Percentiles rank a stretch among this genome's conserved stretches.
Conservation (phyloP, 1,140 invertebrate genomes). For the Bombus difficillimus region DNA sequence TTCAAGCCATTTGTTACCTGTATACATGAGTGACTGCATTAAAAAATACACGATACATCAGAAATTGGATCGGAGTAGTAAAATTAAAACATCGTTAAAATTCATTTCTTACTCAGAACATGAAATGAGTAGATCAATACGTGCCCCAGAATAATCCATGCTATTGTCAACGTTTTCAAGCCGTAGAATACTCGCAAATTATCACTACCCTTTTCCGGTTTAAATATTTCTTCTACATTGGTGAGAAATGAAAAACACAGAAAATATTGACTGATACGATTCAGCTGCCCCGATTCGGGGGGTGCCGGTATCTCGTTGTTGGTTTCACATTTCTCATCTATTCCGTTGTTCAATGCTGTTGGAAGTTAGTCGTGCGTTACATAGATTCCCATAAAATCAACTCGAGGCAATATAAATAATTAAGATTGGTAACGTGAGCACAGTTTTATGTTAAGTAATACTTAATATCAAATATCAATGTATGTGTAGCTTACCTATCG, state of each 20-base stretch:
- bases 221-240: slow-evolving; percentile 76
- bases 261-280: slow-evolving; percentile 66
- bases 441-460: neutral
- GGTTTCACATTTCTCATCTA: slow-evolving; percentile 20
- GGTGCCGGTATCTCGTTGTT: slow-evolving; percentile 41
- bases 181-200: slow-evolving; percentile 77
- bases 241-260: slow-evolving; percentile 81
- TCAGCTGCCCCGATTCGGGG: slow-evolving; percentile 15
- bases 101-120: neutral
- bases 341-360: neutral
- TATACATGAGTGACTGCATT: neutral
- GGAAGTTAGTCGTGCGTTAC: neutral
- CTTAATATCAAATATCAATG: rapidly evolving
- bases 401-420: rapidly evolving
- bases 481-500: neutral
- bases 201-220: slow-evolving; percentile 65
- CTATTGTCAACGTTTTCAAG: slow-evolving; percentile 80
- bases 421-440: rapidly evolving
- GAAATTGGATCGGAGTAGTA: neutral
- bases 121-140: slow-evolving; percentile 73
- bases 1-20: slow-evolving; percentile 73
- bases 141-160: slow-evolving; percentile 82
- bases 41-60: no score
- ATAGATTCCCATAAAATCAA: neutral
- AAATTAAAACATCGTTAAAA: slow-evolving; percentile 4